These are phyloP conservation scores for Molanna angustata DNA, from an alignment of 2,888 invertebrate genomes.

Conservation along the genomic window DNA sequence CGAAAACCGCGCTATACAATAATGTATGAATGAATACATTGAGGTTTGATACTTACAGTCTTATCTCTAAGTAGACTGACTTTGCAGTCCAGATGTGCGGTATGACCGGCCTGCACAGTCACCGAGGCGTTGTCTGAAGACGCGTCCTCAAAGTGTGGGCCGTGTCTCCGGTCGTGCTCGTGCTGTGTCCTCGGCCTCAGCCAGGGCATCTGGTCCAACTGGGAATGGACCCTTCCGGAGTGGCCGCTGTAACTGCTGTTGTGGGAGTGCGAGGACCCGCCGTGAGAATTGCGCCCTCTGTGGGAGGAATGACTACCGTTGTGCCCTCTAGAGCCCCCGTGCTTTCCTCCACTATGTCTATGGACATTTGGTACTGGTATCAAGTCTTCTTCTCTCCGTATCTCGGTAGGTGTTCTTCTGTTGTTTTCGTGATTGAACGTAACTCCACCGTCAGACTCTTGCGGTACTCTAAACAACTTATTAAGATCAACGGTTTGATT, in stretches of 20 bases:
- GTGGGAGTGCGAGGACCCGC: slow-evolving; percentile 3
- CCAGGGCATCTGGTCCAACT: slow-evolving; percentile 21
- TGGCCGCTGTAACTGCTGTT: not conserved
- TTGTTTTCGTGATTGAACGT: not conserved
- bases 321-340: not conserved
- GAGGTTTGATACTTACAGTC: slow-evolving; percentile 62
- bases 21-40: too few relatives aligned
- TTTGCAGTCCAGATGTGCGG: slow-evolving; percentile 69
- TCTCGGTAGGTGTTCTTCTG: slow-evolving; percentile 1
- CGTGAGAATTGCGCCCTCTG: slow-evolving; percentile 5
- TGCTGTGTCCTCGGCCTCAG: slow-evolving; percentile 34
- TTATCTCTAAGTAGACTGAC: slow-evolving; percentile 73
- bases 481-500: slow-evolving; percentile 55
- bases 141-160: slow-evolving; percentile 66
- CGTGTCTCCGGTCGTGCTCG: slow-evolving; percentile 59
- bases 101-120: slow-evolving; percentile 71
- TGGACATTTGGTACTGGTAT: slow-evolving; percentile 11
- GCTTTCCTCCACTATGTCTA: slow-evolving; percentile 7
- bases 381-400: slow-evolving; percentile 21
- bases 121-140: slow-evolving; percentile 60
- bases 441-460: slow-evolving; percentile 29
- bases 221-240: slow-evolving; percentile 10
- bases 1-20: too few relatives aligned
- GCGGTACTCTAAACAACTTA: slow-evolving; percentile 52
- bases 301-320: not conserved